Evolutionary conservation across 1,140 invertebrate species (phyloP), one percentile per base, ranked within the genome.

Genomic region (Zaprionus africanus): DNA sequence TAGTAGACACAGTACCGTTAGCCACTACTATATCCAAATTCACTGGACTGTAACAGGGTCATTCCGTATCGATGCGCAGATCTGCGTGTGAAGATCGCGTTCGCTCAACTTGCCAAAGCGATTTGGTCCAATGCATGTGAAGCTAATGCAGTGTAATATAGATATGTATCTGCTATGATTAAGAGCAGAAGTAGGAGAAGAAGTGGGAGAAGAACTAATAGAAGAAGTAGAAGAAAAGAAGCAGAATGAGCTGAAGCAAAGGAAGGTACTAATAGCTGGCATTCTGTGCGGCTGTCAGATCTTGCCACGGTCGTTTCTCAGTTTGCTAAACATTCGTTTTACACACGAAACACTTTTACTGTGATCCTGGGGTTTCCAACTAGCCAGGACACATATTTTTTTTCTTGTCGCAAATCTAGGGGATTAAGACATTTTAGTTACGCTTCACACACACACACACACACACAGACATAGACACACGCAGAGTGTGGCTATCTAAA

Each of bases 391-490:
- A 51, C 41, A 46, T 43, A 9, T 51, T 51, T 51, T 51, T 13
- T 12, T 49, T 60, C 19, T 31, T 60, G 28, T 60, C 19, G 34
- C 38, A 69, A 60, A 60, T 61, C 61, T 57, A 5, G 28, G 31
- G 73, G 73, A 76, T 76, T 76, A 76, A 62, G 68, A 36, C 43
- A 76, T 59, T 71, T 76, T 64, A 76, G 66, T 56, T 36, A 70
- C 67, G 67, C 58, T 70, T 13, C 5, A 17, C 36, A 49, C 46
- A 60, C 22, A 34, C 11, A 58, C 13, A 13, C 36, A 0, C 13
- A 7, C 0, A 46, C 17, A 60, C 22, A 34, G 1, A 46, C 15
- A n/a, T 5, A 5, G 6, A 9, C n/a, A 17, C 41, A 43, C n/a
- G 19, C 49, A 58, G 24, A 57, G 62, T 75, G 67, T 59, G 60